Percentiles rank a stretch among this genome's conserved stretches.
Evolutionary conservation across 2,888 invertebrate species (phyloP).

Genomic region (Trilocha varians): DNA sequence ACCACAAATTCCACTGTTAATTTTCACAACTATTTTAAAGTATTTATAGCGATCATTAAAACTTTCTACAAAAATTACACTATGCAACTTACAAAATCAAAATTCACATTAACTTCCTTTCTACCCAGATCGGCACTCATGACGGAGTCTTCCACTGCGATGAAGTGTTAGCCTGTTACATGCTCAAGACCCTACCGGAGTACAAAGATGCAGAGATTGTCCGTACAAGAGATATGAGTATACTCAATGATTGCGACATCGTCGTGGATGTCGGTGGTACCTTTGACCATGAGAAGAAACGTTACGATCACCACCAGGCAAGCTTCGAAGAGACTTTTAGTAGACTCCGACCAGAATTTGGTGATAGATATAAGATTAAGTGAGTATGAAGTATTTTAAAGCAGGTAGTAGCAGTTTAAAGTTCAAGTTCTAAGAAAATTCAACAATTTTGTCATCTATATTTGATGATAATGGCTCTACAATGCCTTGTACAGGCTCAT

Average conservation of each 20-base stretch:
- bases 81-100: not conserved
- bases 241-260: slow-evolving; percentile 88
- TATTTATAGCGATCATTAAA: too few species aligned
- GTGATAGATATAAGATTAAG: slow-evolving; percentile 74
- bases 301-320: slow-evolving; percentile 97
- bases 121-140: slow-evolving; percentile 79
- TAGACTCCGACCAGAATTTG: slow-evolving; percentile 74
- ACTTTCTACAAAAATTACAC: too few species aligned
- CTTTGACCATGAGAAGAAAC: slow-evolving; percentile 82
- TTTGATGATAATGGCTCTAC: too few species aligned
- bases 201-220: slow-evolving; percentile 88
- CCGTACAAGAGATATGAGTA: slow-evolving; percentile 74
- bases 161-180: slow-evolving; percentile 93
- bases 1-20: too few species aligned
- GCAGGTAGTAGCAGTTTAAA: too few species aligned
- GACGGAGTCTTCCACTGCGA: slow-evolving; percentile 94
- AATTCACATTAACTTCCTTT: not conserved
- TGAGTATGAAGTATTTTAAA: too few species aligned
- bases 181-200: slow-evolving; percentile 86
- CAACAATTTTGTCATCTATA: too few species aligned
- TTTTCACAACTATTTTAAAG: too few species aligned
- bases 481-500: too few species aligned
- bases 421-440: too few species aligned
- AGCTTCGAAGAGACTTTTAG: slow-evolving; percentile 80
- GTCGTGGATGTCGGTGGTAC: slow-evolving; percentile 95